Conservation (phyloP, 2,113 vertebrate genomes). For the Antigone vipio region DNA sequence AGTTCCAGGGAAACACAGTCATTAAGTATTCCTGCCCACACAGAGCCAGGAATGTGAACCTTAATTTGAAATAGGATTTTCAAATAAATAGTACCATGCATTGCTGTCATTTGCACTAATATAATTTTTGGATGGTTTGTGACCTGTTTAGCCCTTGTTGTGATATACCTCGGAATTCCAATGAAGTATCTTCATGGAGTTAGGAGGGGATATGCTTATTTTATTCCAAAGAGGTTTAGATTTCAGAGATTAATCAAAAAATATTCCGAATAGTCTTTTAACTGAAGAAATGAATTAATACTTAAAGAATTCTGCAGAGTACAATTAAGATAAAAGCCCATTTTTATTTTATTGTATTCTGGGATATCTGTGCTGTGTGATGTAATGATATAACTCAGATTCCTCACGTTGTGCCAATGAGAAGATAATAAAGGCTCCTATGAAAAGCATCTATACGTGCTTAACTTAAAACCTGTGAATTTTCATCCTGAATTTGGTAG, state of each 20-base stretch:
- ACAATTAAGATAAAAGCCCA: slow-evolving; percentile 36
- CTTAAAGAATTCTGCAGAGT: background rate
- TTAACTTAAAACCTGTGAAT: background rate
- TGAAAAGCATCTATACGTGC: background rate
- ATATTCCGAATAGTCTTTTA: background rate
- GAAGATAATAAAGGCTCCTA: background rate
- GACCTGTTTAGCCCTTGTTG: background rate
- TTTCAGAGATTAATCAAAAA: slow-evolving; percentile 30
- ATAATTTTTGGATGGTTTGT: slow-evolving; percentile 2
- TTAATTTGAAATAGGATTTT: slow-evolving; percentile 47
- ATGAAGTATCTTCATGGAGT: background rate
- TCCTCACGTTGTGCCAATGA: background rate
- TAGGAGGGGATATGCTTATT: background rate
- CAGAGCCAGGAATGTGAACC: background rate
- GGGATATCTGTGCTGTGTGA: background rate
- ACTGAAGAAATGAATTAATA: background rate
- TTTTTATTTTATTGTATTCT: slow-evolving; percentile 36
- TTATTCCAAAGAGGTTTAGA: background rate
- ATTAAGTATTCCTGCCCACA: slow-evolving; percentile 59
- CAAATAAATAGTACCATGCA: slow-evolving; percentile 12
- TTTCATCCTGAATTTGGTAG: background rate
- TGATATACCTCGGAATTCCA: background rate
- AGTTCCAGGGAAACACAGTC: slow-evolving; percentile 41
- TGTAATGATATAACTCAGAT: background rate
- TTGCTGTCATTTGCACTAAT: slow-evolving; percentile 22